A percentile compares a stretch with the other conserved stretches of the same genome.
Conservation (phyloP, 2,113 vertebrate species). For the Sclerurus mexicanus region DNA sequence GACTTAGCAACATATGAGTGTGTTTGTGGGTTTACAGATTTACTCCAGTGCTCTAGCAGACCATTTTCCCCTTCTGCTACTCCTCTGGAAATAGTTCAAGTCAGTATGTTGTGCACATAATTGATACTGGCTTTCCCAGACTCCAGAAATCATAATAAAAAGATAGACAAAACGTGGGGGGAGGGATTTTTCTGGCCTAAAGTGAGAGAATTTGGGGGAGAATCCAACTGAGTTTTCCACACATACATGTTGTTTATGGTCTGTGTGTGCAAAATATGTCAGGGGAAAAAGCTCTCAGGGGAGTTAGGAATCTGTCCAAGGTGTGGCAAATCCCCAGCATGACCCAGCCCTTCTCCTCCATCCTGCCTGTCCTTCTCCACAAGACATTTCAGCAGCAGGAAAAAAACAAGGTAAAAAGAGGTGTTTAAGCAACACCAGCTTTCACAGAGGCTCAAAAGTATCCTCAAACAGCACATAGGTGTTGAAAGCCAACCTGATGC, state of each 20-base stretch:
- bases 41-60: not conserved
- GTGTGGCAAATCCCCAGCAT: not conserved
- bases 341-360: not conserved
- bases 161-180: not conserved
- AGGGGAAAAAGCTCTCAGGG: not conserved
- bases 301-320: not conserved
- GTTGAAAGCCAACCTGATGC: not conserved
- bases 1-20: not conserved
- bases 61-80: not conserved
- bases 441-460: not conserved
- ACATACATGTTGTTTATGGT: not conserved
- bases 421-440: not conserved
- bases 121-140: not conserved
- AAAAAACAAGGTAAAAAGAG: not conserved
- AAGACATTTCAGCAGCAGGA: not conserved
- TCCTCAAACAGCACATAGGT: not conserved
- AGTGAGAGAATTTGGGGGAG: not conserved
- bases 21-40: not conserved
- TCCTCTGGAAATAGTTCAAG: conserved; percentile 14
- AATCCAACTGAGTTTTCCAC: not conserved
- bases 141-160: not conserved
- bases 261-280: not conserved
- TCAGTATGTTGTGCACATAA: not conserved
- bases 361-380: not conserved
- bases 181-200: not conserved